A percentile compares a stretch with the other conserved stretches of the same genome.
phyloP scores from a whole-genome alignment of 2,888 invertebrate species.

The Stramonita haemastoma region DNA sequence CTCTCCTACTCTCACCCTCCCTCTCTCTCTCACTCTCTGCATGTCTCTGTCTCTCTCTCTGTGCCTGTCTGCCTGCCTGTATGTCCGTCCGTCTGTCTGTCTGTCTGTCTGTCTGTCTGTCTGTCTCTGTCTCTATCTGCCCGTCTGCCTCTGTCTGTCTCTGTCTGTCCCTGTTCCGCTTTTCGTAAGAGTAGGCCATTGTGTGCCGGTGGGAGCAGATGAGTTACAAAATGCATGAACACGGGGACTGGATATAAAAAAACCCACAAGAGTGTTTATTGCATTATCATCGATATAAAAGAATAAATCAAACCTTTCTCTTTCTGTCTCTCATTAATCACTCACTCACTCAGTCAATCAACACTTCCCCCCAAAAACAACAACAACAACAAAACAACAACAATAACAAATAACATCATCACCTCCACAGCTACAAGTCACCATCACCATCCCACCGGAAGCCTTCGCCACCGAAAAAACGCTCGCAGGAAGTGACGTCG shows the following conservation, averaged over 20 bases:
- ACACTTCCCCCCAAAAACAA: no score
- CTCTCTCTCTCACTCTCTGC: neutral
- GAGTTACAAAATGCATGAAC: no score
- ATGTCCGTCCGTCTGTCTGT: neutral
- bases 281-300: no score
- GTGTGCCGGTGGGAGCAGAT: no score
- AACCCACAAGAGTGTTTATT: no score
- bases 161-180: neutral
- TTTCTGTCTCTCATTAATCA: no score
- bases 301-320: no score
- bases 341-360: no score
- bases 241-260: no score
- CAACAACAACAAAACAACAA: no score
- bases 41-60: neutral
- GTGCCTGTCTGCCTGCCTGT: neutral
- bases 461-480: constrained; percentile 48
- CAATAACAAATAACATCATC: neutral
- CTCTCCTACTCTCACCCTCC: neutral
- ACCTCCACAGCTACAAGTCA: constrained; percentile 56
- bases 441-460: constrained; percentile 57
- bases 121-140: neutral
- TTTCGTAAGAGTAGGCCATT: no score
- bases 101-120: neutral
- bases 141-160: neutral
- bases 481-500: constrained; percentile 40